Conservation (phyloP, 2,113 vertebrate species). For the Nesoenas mayeri region DNA sequence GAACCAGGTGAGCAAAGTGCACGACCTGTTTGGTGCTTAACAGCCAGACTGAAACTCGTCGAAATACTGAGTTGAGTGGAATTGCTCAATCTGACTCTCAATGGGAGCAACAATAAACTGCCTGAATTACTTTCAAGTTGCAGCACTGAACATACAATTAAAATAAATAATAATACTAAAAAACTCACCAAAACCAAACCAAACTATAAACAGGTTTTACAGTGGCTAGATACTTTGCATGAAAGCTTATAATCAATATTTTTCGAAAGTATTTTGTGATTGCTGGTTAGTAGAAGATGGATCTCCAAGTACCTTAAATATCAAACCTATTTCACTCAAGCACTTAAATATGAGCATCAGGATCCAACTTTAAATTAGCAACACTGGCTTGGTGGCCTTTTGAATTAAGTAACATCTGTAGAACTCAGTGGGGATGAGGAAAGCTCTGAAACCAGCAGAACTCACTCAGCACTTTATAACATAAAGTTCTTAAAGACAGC, state of each 20-base stretch:
- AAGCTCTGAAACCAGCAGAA: not conserved
- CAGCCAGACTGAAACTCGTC: slow-evolving; percentile 9
- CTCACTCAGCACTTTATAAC: not conserved
- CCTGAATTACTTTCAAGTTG: slow-evolving; percentile 9
- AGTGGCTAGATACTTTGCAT: not conserved
- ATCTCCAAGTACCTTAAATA: not conserved
- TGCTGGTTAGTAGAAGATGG: not conserved
- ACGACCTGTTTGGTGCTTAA: not conserved
- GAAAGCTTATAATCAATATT: not conserved
- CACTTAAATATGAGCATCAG: not conserved
- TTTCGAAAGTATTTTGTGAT: not conserved
- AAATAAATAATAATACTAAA: not conserved
- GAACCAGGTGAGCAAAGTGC: slow-evolving; percentile 30
- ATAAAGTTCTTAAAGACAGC: not conserved
- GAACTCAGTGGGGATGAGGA: not conserved
- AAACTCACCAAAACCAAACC: too few relatives aligned
- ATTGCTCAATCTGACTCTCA: not conserved
- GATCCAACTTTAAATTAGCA: not conserved
- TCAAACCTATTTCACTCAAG: not conserved
- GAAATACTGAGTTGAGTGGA: not conserved
- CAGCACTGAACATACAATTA: not conserved
- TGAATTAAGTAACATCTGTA: not conserved
- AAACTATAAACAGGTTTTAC: not conserved
- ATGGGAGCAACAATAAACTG: not conserved
- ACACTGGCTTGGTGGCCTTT: not conserved